Percentiles rank a stretch among this genome's conserved stretches.
Evolutionary conservation across 2,888 invertebrate species (phyloP).

Genomic region (Drosophila meridionalis): DNA sequence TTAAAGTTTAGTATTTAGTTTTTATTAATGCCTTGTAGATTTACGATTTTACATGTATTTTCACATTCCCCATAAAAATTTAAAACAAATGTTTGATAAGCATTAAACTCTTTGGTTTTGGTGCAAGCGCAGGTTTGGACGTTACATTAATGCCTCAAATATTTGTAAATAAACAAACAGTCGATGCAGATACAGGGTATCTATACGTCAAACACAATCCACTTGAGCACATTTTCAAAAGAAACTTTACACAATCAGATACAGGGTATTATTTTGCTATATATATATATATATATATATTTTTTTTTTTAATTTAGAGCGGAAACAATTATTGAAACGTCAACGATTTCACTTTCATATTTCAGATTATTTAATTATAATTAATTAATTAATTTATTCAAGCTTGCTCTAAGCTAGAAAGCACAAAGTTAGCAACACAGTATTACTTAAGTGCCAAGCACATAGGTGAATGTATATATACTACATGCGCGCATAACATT

Average conservation of each 20-base stretch:
- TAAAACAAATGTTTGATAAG: not conserved
- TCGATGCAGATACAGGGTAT: not conserved
- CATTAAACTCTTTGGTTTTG: not conserved
- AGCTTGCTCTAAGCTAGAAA: constrained; percentile 5
- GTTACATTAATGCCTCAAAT: not conserved
- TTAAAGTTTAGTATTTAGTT: not conserved
- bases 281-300: no score
- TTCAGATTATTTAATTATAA: not conserved
- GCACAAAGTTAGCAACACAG: not conserved
- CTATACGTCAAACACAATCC: not conserved
- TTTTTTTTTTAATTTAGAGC: not conserved
- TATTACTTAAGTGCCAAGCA: not conserved
- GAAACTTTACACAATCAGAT: not conserved
- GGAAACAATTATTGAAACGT: not conserved
- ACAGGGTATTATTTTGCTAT: not conserved
- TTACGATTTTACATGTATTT: not conserved
- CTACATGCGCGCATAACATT: constrained; percentile 1
- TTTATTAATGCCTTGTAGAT: not conserved
- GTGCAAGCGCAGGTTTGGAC: not conserved
- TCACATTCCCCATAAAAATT: not conserved
- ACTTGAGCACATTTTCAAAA: not conserved
- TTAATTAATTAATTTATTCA: not conserved
- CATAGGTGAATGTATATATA: constrained; percentile 5
- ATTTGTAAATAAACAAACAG: not conserved
- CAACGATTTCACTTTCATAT: constrained; percentile 6